These are phyloP conservation scores for Arion vulgaris DNA, from an alignment of 1,140 invertebrate species.

Conservation along the genomic window DNA sequence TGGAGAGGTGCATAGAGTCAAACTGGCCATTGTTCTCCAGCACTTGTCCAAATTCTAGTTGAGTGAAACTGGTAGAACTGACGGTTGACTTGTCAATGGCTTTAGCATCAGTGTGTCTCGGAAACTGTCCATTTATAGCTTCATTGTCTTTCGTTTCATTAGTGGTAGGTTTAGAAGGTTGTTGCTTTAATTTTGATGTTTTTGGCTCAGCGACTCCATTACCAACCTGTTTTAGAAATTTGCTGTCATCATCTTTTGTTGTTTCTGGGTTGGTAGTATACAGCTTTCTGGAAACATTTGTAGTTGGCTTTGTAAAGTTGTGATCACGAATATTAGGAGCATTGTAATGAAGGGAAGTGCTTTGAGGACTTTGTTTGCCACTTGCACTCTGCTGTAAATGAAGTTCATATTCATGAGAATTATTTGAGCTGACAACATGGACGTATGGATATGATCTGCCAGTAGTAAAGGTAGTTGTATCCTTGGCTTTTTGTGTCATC, in stretches of 20 bases:
- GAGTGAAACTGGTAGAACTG: background rate
- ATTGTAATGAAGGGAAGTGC: background rate
- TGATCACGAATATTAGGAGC: background rate
- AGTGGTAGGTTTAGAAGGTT: background rate
- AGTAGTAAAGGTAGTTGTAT: background rate
- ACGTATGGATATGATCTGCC: background rate
- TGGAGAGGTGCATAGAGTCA: background rate
- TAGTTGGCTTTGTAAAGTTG: background rate
- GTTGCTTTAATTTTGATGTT: too few species aligned
- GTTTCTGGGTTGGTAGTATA: background rate
- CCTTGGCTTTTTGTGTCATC: conserved; percentile 18
- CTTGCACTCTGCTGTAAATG: background rate
- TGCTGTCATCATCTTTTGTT: background rate
- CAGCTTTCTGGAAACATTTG: background rate
- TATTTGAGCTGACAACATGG: background rate
- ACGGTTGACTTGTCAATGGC: background rate
- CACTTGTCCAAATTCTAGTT: background rate
- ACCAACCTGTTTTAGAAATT: background rate
- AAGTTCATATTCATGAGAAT: background rate
- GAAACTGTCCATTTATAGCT: background rate
- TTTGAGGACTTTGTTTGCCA: too few species aligned
- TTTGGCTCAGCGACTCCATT: background rate
- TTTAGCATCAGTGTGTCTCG: too few species aligned
- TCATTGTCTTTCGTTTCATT: background rate
- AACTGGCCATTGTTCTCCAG: background rate